These are phyloP conservation scores for Tipula lateralis DNA, from an alignment of 2,888 invertebrate genomes.

Conservation along the genomic window DNA sequence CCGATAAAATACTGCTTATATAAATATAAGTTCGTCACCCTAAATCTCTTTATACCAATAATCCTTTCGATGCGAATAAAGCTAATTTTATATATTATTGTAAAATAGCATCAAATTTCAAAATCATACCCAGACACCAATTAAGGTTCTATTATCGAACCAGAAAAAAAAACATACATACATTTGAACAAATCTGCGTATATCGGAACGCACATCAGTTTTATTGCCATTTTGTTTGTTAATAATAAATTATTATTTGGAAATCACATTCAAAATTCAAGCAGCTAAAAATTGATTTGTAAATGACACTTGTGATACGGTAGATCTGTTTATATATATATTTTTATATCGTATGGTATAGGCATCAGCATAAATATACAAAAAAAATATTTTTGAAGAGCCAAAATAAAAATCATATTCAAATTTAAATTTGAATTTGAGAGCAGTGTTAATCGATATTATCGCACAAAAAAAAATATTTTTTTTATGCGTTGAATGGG, in stretches of 20 bases:
- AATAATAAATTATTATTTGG: neutral
- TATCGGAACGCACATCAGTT: neutral
- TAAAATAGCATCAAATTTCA: neutral
- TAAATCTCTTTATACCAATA: no score
- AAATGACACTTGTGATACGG: conserved; percentile 4
- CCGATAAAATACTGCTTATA: no score
- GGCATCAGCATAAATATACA: neutral
- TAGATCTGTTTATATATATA: neutral
- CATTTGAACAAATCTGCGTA: neutral
- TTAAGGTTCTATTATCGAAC: neutral
- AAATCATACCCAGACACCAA: neutral
- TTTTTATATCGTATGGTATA: neutral
- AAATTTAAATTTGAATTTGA: conserved; percentile 11
- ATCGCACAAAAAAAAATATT: neutral
- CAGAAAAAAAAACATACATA: neutral
- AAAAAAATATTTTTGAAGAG: neutral
- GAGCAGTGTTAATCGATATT: neutral
- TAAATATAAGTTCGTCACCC: no score
- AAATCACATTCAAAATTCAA: neutral
- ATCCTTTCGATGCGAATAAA: neutral
- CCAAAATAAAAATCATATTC: neutral
- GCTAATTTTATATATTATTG: neutral
- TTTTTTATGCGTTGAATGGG: neutral
- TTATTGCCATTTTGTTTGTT: conserved; percentile 14
- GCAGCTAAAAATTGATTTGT: conserved; percentile 19